phyloP scores from a whole-genome alignment of 2,888 invertebrate genomes.

The Oscheius sp. region DNA sequence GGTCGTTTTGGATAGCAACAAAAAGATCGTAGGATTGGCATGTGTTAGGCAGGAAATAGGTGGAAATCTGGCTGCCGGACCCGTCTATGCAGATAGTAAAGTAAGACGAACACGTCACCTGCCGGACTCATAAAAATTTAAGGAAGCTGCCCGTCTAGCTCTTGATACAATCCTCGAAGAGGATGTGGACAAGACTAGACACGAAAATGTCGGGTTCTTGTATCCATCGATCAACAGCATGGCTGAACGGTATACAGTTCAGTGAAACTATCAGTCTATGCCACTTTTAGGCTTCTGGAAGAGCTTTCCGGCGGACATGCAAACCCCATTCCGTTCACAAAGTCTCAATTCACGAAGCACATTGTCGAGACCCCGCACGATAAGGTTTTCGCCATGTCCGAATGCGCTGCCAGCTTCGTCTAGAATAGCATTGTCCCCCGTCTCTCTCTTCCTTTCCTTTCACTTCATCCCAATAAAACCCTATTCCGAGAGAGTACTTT shows the following conservation, averaged over 20 bases:
- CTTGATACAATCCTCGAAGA: conserved; percentile 35
- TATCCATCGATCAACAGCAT: conserved; percentile 41
- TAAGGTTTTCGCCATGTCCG: conserved; percentile 43
- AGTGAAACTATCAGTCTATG: not conserved
- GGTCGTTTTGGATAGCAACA: conserved; percentile 39
- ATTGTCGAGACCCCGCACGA: conserved; percentile 39
- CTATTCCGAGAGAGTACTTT: not conserved
- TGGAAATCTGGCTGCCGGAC: conserved; percentile 41
- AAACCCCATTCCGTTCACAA: conserved; percentile 31
- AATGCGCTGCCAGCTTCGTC: conserved; percentile 51
- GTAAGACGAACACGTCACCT: not conserved
- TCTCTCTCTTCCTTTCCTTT: not conserved
- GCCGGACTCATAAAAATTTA: not conserved
- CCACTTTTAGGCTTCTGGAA: not conserved
- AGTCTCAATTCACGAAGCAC: conserved; percentile 46
- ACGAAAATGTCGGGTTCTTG: conserved; percentile 38
- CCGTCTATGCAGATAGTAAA: conserved; percentile 45
- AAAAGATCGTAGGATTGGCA: conserved; percentile 43
- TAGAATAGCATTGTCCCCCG: conserved; percentile 7
- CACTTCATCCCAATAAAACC: not conserved
- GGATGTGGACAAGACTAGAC: conserved; percentile 37
- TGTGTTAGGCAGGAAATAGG: conserved; percentile 42
- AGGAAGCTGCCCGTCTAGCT: conserved; percentile 41
- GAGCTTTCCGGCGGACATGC: conserved; percentile 36
- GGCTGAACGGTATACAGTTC: conserved; percentile 27